A percentile compares a stretch with the other conserved stretches of the same genome.
phyloP scores from a whole-genome alignment of 2,113 vertebrate genomes.

The Nanorana parkeri region DNA sequence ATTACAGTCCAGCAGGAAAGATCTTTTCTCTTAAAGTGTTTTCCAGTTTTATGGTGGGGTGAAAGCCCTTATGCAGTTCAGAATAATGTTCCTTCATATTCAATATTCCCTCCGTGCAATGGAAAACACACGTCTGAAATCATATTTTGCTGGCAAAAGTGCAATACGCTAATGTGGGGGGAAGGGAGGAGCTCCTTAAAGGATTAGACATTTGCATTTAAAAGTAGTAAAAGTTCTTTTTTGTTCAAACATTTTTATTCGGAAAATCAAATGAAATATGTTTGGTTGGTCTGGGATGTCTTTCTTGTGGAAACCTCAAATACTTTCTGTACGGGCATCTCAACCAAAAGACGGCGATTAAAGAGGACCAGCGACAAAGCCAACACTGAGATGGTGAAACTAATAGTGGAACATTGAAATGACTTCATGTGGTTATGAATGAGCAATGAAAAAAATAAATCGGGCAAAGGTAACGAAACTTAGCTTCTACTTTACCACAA shows the following conservation, averaged over 20 bases:
- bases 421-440: constrained; percentile 27
- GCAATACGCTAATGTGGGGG: constrained; percentile 43
- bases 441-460: constrained; percentile 14
- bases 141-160: constrained; percentile 44
- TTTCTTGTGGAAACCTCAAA: constrained; percentile 25
- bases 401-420: constrained; percentile 11
- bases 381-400: constrained; percentile 3
- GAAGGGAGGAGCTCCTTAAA: constrained; percentile 38
- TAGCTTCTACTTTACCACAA: neutral
- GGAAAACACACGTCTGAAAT: constrained; percentile 53
- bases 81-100: constrained; percentile 42
- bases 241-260: constrained; percentile 4
- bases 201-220: constrained; percentile 42
- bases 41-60: constrained; percentile 26
- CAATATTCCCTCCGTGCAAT: constrained; percentile 50
- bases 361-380: constrained; percentile 17
- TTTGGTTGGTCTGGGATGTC: constrained; percentile 6
- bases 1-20: constrained; percentile 29
- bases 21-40: constrained; percentile 28
- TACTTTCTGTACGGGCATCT: constrained; percentile 11
- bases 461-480: neutral
- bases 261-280: constrained; percentile 41
- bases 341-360: constrained; percentile 29
- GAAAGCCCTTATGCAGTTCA: constrained; percentile 44
- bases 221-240: constrained; percentile 42